A percentile compares a stretch with the other conserved stretches of the same genome.
phyloP scores from a whole-genome alignment of 2,797 vertebrate species.

The Gambusia yucatana region DNA sequence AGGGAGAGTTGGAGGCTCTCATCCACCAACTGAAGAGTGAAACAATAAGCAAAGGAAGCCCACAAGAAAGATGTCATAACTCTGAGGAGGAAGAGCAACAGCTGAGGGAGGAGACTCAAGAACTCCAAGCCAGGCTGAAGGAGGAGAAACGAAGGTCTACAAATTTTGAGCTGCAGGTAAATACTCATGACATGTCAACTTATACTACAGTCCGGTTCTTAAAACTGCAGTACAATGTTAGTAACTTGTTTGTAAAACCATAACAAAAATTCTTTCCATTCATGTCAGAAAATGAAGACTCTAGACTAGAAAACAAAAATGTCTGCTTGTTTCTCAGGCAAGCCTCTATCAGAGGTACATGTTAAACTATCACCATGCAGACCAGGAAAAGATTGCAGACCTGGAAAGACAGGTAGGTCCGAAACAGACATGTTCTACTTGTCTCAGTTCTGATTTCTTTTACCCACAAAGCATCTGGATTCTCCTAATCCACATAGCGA shows the following conservation, averaged over 20 bases:
- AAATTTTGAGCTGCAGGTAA: conserved; percentile 83
- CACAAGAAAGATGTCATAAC: neutral
- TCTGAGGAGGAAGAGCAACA: conserved; percentile 66
- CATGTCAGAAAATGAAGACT: neutral
- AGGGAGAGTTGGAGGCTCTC: neutral
- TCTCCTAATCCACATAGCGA: neutral
- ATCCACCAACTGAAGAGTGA: neutral
- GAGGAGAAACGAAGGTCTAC: conserved; percentile 78
- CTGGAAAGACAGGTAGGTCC: conserved; percentile 87
- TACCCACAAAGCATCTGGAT: neutral
- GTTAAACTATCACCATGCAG: conserved; percentile 79
- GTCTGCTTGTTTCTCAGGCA: conserved; percentile 68
- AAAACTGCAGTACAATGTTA: neutral
- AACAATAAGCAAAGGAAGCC: neutral
- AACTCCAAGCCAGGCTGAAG: conserved; percentile 69
- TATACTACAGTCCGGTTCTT: neutral
- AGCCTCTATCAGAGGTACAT: conserved; percentile 77
- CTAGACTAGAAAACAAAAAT: neutral
- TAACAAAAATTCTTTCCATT: neutral
- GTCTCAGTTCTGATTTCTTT: neutral
- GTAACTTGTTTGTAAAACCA: neutral
- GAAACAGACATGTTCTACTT: neutral
- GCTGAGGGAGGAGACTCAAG: conserved; percentile 76
- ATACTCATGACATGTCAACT: neutral
- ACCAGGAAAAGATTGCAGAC: conserved; percentile 76